A percentile compares a stretch with the other conserved stretches of the same genome.
Conservation (phyloP, 2,888 invertebrate species). For the Yponomeuta cagnagella region DNA sequence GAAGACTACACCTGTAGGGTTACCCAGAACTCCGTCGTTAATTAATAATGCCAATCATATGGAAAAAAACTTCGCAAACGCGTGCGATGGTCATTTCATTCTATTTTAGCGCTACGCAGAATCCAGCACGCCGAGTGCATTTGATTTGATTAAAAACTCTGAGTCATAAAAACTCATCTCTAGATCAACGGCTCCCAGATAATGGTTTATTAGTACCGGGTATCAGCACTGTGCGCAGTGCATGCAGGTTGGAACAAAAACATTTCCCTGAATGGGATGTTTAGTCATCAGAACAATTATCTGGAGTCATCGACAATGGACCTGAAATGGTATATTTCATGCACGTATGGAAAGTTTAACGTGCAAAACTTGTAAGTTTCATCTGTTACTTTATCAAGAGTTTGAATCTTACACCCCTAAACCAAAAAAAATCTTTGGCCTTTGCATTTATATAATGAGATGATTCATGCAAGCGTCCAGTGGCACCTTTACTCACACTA, state of each 20-base stretch:
- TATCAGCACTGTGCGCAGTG: background rate
- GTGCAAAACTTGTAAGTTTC: background rate
- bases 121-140: slow-evolving; percentile 6
- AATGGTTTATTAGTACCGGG: background rate
- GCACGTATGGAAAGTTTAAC: background rate
- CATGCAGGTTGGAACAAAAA: background rate
- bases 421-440: no score
- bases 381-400: no score
- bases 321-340: background rate
- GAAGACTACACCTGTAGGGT: no score
- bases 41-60: background rate
- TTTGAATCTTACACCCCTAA: no score
- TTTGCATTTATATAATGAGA: no score
- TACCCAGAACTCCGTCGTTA: no score
- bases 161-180: slow-evolving; percentile 7
- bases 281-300: background rate
- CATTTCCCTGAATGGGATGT: background rate
- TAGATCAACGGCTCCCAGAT: background rate
- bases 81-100: background rate
- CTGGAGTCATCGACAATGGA: background rate
- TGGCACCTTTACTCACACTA: no score
- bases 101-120: slow-evolving; percentile 13
- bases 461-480: no score
- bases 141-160: slow-evolving; percentile 13
- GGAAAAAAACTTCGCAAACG: background rate